Base-by-base conservation (phyloP, 2,797 vertebrate genomes). In the Tiaroga cobitis region DNA sequence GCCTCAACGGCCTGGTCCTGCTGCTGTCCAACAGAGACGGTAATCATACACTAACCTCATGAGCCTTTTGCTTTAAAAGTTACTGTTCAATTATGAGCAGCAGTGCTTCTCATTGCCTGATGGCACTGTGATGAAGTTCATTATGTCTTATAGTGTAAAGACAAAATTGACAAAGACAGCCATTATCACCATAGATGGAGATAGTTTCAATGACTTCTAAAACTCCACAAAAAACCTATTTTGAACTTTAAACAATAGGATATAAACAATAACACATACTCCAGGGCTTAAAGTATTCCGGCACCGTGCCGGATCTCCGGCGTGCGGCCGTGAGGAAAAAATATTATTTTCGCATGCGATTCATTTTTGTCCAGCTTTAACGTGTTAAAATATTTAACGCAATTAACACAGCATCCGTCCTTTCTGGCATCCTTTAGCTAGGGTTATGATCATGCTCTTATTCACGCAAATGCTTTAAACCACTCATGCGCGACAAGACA, bases 1-100 rank as follows among this genome's bases (percentile, higher is more conserved):
- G 98, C 89, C 97, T 99, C 32, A 99, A 94, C 0, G 98, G 98
- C 13, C 94, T 99, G 0, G 97, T 99, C 19, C 95, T 97, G 88
- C 94, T 99, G 86, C 95, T 99, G 21, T 99, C 98, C 91, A 99
- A 98, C 94, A 95, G 96, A 93, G 97, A 99, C 79, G 98, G 98
- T 99, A 95, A 95, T 61, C 19, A 34, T 32, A 49, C 39, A 8
- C 2, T 46, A 34, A 83, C 32, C 32, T 13, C 43, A 41, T 16
- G 8, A 73, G 29, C 18, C 21, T 54, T 63, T 21, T 29, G 16
- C 16, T 49, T 46, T 46, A 26, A 24, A 80, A 80, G 39, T 21
- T 65, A 56, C 29, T 34, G 59, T 46, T 67, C 15, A 8, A 19
- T 46, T 24, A 65, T 65, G 16, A 34, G 39, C 2, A 75, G 6